Evolutionary conservation across 2,113 vertebrate genomes (phyloP).

Genomic region (Nicator chloris): DNA sequence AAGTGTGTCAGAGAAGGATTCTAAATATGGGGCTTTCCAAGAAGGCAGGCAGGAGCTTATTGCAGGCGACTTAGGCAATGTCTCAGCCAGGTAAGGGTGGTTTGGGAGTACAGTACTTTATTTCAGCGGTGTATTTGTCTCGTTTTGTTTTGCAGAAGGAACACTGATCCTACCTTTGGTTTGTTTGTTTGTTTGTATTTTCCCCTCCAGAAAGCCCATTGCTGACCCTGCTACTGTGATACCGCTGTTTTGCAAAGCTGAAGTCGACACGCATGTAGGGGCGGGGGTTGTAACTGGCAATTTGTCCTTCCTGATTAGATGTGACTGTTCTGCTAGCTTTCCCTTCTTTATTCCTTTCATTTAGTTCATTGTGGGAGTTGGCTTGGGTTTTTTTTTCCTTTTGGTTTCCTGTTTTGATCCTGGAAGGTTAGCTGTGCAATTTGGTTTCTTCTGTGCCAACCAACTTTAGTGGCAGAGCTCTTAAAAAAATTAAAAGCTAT

Average conservation of each 20-base stretch:
- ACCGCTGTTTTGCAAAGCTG: slow-evolving; percentile 67
- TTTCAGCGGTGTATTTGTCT: slow-evolving; percentile 51
- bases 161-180: slow-evolving; percentile 62
- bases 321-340: slow-evolving; percentile 72
- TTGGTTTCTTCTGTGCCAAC: slow-evolving; percentile 69
- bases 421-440: slow-evolving; percentile 65
- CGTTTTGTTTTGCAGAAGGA: slow-evolving; percentile 70
- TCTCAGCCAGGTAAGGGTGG: background rate
- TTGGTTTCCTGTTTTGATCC: slow-evolving; percentile 56
- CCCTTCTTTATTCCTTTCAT: slow-evolving; percentile 67
- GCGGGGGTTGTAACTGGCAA: slow-evolving; percentile 47
- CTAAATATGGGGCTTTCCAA: background rate
- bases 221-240: slow-evolving; percentile 61
- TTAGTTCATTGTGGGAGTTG: slow-evolving; percentile 53
- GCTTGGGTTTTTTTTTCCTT: slow-evolving; percentile 54
- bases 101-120: background rate
- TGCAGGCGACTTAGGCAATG: background rate
- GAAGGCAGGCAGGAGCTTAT: background rate
- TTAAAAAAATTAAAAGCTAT: slow-evolving; percentile 58
- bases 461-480: slow-evolving; percentile 64
- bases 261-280: slow-evolving; percentile 68
- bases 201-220: slow-evolving; percentile 63
- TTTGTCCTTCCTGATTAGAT: slow-evolving; percentile 60
- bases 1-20: background rate
- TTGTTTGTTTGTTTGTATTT: slow-evolving; percentile 69